phyloP scores from a whole-genome alignment of 2,113 vertebrate species.

The Sigmodon hispidus region DNA sequence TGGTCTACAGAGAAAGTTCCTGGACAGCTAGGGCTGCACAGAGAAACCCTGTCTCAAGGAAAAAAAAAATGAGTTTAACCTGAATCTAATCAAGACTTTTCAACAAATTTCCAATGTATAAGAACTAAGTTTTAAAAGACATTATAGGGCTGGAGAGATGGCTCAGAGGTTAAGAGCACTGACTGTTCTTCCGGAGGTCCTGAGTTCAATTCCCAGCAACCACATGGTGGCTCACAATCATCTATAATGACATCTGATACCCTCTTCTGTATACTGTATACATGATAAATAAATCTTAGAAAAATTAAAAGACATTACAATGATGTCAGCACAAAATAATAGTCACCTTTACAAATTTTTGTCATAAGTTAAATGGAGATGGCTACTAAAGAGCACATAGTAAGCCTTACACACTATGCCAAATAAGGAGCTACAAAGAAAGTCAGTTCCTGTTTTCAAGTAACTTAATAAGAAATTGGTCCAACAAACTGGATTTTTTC shows the following conservation, averaged over 20 bases:
- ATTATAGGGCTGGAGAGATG: too few relatives aligned
- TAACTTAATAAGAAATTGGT: slow-evolving; percentile 21
- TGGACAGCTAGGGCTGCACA: background rate
- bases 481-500: slow-evolving; percentile 34
- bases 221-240: too few relatives aligned
- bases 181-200: too few relatives aligned
- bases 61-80: slow-evolving; percentile 34
- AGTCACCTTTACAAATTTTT: background rate
- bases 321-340: slow-evolving; percentile 37
- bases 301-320: slow-evolving; percentile 44
- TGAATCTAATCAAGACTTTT: slow-evolving; percentile 32
- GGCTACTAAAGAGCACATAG: background rate
- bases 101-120: slow-evolving; percentile 16
- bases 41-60: background rate
- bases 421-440: background rate
- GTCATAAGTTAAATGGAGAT: background rate
- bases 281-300: too few relatives aligned
- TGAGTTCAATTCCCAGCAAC: too few relatives aligned
- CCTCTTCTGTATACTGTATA: too few relatives aligned
- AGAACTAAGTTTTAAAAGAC: slow-evolving; percentile 22
- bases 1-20: background rate
- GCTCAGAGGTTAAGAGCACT: too few relatives aligned
- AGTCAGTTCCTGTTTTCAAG: slow-evolving; percentile 8
- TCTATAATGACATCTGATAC: too few relatives aligned
- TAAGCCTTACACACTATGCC: background rate